Conservation (phyloP, 30 jellyfish, hydroid and myxozoan species). For the Chironex yamaguchii region DNA sequence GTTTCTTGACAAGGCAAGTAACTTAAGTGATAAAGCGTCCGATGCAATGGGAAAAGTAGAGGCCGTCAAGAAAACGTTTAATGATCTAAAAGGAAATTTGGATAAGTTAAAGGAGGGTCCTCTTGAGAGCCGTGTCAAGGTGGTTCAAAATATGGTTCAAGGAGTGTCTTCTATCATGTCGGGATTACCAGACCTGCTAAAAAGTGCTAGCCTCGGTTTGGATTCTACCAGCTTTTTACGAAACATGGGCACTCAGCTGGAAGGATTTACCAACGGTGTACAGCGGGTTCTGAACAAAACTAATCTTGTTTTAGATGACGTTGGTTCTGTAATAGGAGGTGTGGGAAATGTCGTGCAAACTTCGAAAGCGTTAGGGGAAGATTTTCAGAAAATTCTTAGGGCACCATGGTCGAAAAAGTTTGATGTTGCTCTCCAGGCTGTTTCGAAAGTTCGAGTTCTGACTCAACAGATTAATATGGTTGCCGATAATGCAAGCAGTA, state of each 20-base stretch:
- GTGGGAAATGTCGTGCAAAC: slow-evolving; percentile 48
- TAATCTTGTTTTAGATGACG: slow-evolving; percentile 57
- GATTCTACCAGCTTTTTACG: slow-evolving; percentile 78
- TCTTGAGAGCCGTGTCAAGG: slow-evolving; percentile 82
- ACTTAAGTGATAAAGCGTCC: slow-evolving; percentile 47
- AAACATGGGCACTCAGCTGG: slow-evolving; percentile 77
- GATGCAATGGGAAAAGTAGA: slow-evolving; percentile 75
- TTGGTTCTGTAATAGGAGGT: slow-evolving; percentile 68
- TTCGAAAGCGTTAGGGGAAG: slow-evolving; percentile 61
- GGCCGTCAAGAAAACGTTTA: slow-evolving; percentile 54
- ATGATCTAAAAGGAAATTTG: slow-evolving; percentile 26
- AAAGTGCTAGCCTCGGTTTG: slow-evolving; percentile 43
- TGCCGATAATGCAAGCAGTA: slow-evolving; percentile 64
- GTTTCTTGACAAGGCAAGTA: slow-evolving; percentile 80
- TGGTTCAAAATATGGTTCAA: slow-evolving; percentile 71
- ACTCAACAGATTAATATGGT: slow-evolving; percentile 80
- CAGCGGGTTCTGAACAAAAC: slow-evolving; percentile 68
- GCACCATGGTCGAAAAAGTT: slow-evolving; percentile 77
- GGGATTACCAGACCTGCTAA: slow-evolving; percentile 76
- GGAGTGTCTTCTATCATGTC: slow-evolving; percentile 72
- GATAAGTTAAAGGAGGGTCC: slow-evolving; percentile 81
- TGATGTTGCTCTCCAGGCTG: slow-evolving; percentile 39
- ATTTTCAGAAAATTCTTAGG: slow-evolving; percentile 63
- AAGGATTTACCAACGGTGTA: slow-evolving; percentile 79
- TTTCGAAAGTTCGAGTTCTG: slow-evolving; percentile 41